Conservation (phyloP, 2,113 vertebrate genomes). For the Chaetodon trifascialis region DNA sequence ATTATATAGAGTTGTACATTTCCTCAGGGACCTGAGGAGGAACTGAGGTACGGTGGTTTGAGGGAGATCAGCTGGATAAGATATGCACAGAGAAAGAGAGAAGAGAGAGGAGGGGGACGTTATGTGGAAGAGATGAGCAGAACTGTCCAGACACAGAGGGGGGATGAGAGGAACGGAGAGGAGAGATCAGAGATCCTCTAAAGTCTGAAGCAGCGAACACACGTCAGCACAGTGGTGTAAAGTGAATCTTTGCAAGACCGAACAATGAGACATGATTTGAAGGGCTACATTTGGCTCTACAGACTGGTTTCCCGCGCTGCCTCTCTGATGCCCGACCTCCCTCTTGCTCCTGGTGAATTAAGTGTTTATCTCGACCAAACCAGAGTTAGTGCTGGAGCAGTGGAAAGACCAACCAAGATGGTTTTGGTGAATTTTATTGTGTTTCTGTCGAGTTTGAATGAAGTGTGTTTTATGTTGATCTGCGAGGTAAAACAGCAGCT, state of each 20-base stretch:
- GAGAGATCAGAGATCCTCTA: neutral
- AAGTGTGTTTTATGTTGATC: too few relatives aligned
- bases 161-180: neutral
- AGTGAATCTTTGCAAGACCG: neutral
- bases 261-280: neutral
- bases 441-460: too few relatives aligned
- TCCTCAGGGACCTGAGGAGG: slow-evolving; percentile 48
- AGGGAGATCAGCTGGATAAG: slow-evolving; percentile 44
- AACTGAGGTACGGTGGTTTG: slow-evolving; percentile 15
- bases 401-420: too few relatives aligned
- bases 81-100: slow-evolving; percentile 26
- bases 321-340: too few relatives aligned
- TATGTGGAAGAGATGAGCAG: neutral
- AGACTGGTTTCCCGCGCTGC: too few relatives aligned
- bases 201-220: neutral
- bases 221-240: neutral
- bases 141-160: neutral
- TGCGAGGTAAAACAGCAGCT: too few relatives aligned
- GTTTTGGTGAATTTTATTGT: too few relatives aligned
- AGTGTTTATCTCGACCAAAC: too few relatives aligned
- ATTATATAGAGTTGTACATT: slow-evolving; percentile 74
- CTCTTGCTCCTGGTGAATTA: too few relatives aligned
- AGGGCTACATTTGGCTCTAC: too few relatives aligned
- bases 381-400: too few relatives aligned
- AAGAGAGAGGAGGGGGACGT: neutral